Percentiles rank a stretch among this genome's conserved stretches.
phyloP scores from a whole-genome alignment of 2,888 invertebrate species.

The Leptarthrus brevirostris region DNA sequence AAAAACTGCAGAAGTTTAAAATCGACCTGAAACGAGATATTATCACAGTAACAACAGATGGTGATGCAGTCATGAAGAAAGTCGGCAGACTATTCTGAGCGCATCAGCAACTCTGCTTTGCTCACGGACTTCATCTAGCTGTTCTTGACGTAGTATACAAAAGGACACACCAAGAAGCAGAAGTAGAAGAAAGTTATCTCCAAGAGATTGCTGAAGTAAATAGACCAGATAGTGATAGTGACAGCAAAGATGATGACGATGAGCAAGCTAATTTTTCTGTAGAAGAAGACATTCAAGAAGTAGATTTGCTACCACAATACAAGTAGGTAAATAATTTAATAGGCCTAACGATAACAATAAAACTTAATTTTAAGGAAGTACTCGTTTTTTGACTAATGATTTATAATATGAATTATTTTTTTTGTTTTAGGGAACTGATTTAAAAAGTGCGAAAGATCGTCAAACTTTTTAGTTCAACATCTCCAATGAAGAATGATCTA shows the following conservation, averaged over 20 bases:
- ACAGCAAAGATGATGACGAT: neutral
- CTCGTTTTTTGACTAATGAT: neutral
- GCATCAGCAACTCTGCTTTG: slow-evolving; percentile 8
- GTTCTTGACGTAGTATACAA: neutral
- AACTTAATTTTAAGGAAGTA: neutral
- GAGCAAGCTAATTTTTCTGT: neutral
- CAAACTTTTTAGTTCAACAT: neutral
- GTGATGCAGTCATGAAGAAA: slow-evolving; percentile 14
- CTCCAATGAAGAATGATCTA: neutral
- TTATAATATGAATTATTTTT: neutral
- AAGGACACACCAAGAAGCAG: neutral
- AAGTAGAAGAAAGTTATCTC: neutral
- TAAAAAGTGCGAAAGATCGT: slow-evolving; percentile 7
- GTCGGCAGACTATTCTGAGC: neutral
- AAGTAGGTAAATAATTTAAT: neutral
- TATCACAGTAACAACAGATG: neutral
- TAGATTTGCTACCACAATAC: slow-evolving; percentile 8
- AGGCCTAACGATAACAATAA: neutral
- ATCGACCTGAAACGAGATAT: neutral
- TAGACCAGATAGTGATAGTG: too few relatives aligned
- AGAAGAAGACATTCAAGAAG: neutral
- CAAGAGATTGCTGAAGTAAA: too few relatives aligned
- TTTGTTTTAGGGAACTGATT: neutral
- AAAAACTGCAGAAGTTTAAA: slow-evolving; percentile 9
- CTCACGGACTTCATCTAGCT: neutral